These are phyloP conservation scores for Darwinula stevensoni DNA, from an alignment of 2,888 invertebrate species.

Conservation along the genomic window DNA sequence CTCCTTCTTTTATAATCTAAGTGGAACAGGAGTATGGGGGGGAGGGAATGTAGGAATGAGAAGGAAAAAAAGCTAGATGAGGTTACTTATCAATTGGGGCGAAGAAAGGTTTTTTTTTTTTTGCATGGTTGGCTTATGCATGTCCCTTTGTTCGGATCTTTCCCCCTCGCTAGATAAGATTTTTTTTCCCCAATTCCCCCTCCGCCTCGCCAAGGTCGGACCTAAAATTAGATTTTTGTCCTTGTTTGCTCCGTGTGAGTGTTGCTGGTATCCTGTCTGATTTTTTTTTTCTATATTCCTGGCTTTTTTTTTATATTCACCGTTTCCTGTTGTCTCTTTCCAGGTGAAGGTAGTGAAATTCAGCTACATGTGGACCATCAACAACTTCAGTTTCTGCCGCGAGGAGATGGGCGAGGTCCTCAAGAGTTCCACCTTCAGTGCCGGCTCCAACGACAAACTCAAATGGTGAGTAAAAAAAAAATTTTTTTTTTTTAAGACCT, in stretches of 20 bases:
- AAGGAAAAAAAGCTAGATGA: too few relatives aligned
- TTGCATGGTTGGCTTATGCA: too few relatives aligned
- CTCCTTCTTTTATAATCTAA: too few relatives aligned
- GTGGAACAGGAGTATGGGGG: too few relatives aligned
- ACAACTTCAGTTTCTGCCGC: slow-evolving; percentile 99
- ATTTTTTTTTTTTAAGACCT: slow-evolving; percentile 4
- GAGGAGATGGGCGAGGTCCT: slow-evolving; percentile 99
- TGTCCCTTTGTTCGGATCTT: too few relatives aligned
- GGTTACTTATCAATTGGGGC: too few relatives aligned
- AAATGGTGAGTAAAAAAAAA: slow-evolving; percentile 42
- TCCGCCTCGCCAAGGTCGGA: too few relatives aligned
- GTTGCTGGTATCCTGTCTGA: not conserved
- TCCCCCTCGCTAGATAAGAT: too few relatives aligned
- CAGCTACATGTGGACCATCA: slow-evolving; percentile 99
- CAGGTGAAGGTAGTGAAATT: slow-evolving; percentile 99
- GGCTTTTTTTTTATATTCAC: too few relatives aligned
- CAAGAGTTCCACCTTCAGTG: slow-evolving; percentile 97
- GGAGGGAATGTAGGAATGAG: too few relatives aligned
- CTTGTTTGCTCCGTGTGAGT: not conserved
- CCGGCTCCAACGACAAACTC: slow-evolving; percentile 96
- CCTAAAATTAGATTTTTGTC: not conserved
- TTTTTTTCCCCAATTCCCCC: too few relatives aligned
- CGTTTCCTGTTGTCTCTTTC: slow-evolving; percentile 8
- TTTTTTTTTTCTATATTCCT: slow-evolving; percentile 4
- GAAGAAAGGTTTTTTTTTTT: too few relatives aligned